Evolutionary conservation across 2,797 vertebrate species (phyloP).

Genomic region (Eremophila alpestris): DNA sequence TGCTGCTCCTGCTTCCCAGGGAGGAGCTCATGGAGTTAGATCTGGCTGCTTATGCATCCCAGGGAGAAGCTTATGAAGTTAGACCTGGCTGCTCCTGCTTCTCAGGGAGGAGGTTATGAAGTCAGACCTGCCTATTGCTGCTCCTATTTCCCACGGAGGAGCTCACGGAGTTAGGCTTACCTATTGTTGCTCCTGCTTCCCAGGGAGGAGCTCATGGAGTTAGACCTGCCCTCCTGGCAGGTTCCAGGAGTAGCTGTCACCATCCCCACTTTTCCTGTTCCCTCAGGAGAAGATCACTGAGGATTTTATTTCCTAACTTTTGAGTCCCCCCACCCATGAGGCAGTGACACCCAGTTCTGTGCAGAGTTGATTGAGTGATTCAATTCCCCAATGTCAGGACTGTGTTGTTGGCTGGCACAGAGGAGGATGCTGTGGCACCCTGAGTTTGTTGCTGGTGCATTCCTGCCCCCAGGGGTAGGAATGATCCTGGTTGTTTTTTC

Average conservation of each 20-base stretch:
- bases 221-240: fast-evolving
- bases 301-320: background rate
- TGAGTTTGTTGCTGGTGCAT: background rate
- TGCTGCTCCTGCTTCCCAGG: no score
- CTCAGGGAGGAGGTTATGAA: no score
- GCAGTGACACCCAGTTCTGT: background rate
- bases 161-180: no score
- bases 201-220: no score
- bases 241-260: background rate
- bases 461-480: background rate
- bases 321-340: background rate
- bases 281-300: background rate
- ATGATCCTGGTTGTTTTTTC: background rate
- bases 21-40: no score
- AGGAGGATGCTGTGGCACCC: background rate
- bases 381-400: fast-evolving
- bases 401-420: background rate
- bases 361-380: background rate
- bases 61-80: no score
- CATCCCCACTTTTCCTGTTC: background rate
- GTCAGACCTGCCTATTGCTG: no score
- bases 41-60: no score
- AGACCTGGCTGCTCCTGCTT: no score
- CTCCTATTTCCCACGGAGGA: background rate
- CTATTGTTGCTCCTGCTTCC: no score